Conservation (phyloP, 2,113 vertebrate genomes). For the Oryzias javanicus region DNA sequence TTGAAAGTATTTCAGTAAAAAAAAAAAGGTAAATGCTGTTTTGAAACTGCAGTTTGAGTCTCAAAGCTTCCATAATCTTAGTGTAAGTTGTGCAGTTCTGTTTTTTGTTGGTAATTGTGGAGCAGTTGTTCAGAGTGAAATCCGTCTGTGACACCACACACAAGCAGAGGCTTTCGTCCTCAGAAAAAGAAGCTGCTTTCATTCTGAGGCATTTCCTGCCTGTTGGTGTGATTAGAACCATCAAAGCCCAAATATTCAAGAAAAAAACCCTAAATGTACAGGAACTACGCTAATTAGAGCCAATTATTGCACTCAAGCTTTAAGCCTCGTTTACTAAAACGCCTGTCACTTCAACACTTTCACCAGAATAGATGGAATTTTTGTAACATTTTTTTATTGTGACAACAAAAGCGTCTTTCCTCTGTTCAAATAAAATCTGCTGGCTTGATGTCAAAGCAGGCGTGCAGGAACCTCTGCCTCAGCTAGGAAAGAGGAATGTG, state of each 20-base stretch:
- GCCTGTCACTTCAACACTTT: too few relatives aligned
- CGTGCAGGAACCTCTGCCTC: background rate
- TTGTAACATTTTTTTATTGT: background rate
- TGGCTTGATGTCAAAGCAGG: conserved; percentile 1
- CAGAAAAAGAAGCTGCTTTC: conserved; percentile 21
- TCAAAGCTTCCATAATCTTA: too few relatives aligned
- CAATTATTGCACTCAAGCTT: conserved; percentile 1
- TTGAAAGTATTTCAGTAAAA: too few relatives aligned
- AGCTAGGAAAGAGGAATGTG: conserved; percentile 11
- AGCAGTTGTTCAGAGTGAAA: too few relatives aligned
- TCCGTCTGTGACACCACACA: background rate
- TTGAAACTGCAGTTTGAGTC: too few relatives aligned
- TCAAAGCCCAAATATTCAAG: conserved; percentile 18
- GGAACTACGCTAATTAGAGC: conserved; percentile 15
- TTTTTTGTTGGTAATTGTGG: too few relatives aligned
- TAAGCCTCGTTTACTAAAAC: background rate
- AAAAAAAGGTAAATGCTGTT: too few relatives aligned
- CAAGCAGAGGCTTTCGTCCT: conserved; percentile 2
- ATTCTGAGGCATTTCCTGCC: conserved; percentile 53
- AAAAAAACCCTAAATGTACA: conserved; percentile 16
- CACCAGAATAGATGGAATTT: background rate
- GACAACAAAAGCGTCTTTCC: conserved; percentile 11
- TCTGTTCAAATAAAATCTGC: conserved; percentile 32
- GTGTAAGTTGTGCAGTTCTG: too few relatives aligned
- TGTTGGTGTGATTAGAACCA: conserved; percentile 34